Conservation (phyloP, 2,797 vertebrate species). For the Phalanger gymnotis region DNA sequence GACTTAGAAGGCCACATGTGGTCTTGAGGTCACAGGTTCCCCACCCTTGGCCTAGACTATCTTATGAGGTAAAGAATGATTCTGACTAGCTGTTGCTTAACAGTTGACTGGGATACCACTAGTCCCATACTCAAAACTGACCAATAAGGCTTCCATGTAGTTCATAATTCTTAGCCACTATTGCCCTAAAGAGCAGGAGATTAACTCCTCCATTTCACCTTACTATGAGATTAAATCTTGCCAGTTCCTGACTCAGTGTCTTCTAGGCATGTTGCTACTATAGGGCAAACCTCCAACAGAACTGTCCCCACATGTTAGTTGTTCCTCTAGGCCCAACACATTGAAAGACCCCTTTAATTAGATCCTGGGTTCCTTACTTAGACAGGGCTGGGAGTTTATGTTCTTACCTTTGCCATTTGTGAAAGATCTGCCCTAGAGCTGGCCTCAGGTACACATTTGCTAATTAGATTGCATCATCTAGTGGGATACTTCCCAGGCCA, state of each 20-base stretch:
- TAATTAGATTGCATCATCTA: not conserved
- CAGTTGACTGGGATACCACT: not conserved
- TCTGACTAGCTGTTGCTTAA: not conserved
- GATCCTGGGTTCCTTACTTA: not conserved
- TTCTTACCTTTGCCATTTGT: not conserved
- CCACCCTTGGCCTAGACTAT: not conserved
- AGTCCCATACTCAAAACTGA: not conserved
- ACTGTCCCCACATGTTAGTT: not conserved
- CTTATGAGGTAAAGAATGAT: not conserved
- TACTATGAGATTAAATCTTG: not conserved
- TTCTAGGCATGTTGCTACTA: not conserved
- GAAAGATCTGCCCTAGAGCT: conserved; percentile 3
- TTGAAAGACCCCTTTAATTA: conserved; percentile 1
- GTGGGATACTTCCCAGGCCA: not conserved
- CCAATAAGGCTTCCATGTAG: not conserved
- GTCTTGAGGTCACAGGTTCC: no score
- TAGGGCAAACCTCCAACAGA: not conserved
- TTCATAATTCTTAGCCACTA: not conserved
- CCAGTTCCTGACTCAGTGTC: not conserved
- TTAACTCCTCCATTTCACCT: not conserved
- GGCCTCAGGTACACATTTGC: not conserved
- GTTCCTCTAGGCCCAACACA: not conserved
- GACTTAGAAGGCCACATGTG: no score
- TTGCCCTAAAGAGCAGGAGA: not conserved
- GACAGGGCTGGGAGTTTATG: not conserved